A percentile compares a stretch with the other conserved stretches of the same genome.
Evolutionary conservation across 1,140 invertebrate species (phyloP).

Genomic region (Samia ricini): DNA sequence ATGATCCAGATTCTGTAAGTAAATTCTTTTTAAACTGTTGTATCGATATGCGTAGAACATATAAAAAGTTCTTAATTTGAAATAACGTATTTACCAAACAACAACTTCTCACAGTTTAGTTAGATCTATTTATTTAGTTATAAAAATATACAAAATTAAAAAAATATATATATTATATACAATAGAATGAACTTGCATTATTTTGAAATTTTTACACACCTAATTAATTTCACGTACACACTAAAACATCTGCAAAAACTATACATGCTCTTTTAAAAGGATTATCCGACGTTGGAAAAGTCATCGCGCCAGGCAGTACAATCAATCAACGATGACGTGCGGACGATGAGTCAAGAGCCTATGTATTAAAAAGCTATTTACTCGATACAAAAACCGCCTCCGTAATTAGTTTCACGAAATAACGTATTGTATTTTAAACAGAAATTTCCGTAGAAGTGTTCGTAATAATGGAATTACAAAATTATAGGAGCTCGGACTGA

Average conservation of each 20-base stretch:
- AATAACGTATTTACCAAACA: too few species aligned
- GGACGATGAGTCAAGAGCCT: conserved; percentile 26
- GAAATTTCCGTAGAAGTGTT: neutral
- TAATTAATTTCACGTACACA: too few species aligned
- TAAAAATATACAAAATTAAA: too few species aligned
- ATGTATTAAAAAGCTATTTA: conserved; percentile 39
- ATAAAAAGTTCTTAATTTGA: too few species aligned
- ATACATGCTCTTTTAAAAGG: neutral
- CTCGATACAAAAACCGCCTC: conserved; percentile 9
- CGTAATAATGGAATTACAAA: neutral
- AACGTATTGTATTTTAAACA: neutral
- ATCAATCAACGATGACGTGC: conserved; percentile 31
- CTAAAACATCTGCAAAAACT: neutral
- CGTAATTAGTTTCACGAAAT: conserved; percentile 7
- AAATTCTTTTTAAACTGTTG: conserved; percentile 8
- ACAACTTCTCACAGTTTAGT: too few species aligned
- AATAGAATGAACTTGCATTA: too few species aligned
- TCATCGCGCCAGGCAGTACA: conserved; percentile 6
- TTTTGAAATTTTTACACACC: too few species aligned
- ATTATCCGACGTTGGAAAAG: neutral
- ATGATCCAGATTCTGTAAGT: conserved; percentile 76
- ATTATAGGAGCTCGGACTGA: neutral
- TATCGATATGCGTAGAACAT: too few species aligned
- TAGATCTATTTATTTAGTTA: too few species aligned
- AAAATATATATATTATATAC: too few species aligned